A percentile compares a stretch with the other conserved stretches of the same genome.
Evolutionary conservation across 2,113 vertebrate species (phyloP).

Genomic region (Pseudorectes ferrugineus): DNA sequence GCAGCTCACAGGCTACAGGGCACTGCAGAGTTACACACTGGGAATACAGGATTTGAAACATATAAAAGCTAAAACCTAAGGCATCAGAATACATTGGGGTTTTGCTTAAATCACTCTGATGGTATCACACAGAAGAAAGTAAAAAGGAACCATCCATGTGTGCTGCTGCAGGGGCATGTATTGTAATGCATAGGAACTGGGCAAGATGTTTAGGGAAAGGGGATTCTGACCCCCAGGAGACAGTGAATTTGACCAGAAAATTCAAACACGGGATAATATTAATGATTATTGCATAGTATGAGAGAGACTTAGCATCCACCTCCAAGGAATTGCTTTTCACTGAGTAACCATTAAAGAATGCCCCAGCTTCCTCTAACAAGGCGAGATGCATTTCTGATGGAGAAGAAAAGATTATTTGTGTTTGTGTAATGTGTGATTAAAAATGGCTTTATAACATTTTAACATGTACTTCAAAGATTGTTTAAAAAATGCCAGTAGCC

Average conservation of each 20-base stretch:
- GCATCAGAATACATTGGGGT: not conserved
- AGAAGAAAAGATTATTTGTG: not conserved
- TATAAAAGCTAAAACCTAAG: too few relatives aligned
- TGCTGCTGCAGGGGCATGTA: rapidly evolving
- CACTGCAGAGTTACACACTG: too few relatives aligned
- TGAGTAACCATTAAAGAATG: not conserved
- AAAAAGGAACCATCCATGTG: not conserved
- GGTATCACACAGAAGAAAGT: not conserved
- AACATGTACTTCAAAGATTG: not conserved
- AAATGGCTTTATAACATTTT: not conserved
- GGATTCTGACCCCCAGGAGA: not conserved
- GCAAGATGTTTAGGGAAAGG: not conserved
- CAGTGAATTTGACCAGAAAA: not conserved
- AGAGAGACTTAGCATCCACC: not conserved
- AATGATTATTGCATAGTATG: not conserved
- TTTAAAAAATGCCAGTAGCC: not conserved
- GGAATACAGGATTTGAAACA: too few relatives aligned
- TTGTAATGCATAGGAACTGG: rapidly evolving
- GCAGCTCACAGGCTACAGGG: too few relatives aligned
- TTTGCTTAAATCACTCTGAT: not conserved
- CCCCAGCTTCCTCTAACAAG: not conserved
- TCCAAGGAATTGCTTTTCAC: not conserved
- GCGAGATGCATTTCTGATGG: not conserved
- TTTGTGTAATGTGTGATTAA: not conserved
- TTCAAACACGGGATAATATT: not conserved